Evolutionary conservation across 2,888 invertebrate genomes (phyloP).

Genomic region (Priocnemis perturbator): DNA sequence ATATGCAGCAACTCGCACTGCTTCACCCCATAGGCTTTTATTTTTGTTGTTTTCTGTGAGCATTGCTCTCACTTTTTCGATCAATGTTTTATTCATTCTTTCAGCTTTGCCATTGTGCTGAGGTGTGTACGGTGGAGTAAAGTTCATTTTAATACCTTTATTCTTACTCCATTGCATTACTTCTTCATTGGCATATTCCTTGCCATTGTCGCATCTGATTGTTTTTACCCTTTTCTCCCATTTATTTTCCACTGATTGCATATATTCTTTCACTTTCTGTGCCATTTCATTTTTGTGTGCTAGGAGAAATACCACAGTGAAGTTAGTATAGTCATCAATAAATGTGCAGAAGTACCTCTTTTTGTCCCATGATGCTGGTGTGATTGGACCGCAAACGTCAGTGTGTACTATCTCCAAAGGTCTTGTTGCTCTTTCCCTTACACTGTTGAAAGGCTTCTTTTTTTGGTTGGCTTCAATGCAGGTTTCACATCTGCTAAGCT

Average conservation of each 20-base stretch:
- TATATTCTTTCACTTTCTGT: conserved; percentile 35
- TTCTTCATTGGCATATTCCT: no score
- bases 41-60: conserved; percentile 1
- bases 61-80: conserved; percentile 17
- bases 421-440: conserved; percentile 13
- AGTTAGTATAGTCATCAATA: conserved; percentile 21
- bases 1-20: conserved; percentile 17
- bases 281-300: conserved; percentile 30
- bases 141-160: background rate
- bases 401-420: no score
- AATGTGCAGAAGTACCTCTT: conserved; percentile 31
- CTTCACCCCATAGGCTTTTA: conserved; percentile 18
- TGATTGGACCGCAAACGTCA: conserved; percentile 32
- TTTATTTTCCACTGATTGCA: conserved; percentile 21
- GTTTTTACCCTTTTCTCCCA: conserved; percentile 32
- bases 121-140: conserved; percentile 14
- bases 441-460: conserved; percentile 24
- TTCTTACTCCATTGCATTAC: conserved; percentile 14
- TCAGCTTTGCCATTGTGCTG: conserved; percentile 31
- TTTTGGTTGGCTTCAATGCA: conserved; percentile 35
- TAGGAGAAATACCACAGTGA: conserved; percentile 14
- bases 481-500: conserved; percentile 12
- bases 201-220: conserved; percentile 36
- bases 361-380: conserved; percentile 22
- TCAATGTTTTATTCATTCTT: conserved; percentile 13